These are phyloP conservation scores for Papilio machaon DNA, from an alignment of 1,140 invertebrate genomes.

Conservation along the genomic window DNA sequence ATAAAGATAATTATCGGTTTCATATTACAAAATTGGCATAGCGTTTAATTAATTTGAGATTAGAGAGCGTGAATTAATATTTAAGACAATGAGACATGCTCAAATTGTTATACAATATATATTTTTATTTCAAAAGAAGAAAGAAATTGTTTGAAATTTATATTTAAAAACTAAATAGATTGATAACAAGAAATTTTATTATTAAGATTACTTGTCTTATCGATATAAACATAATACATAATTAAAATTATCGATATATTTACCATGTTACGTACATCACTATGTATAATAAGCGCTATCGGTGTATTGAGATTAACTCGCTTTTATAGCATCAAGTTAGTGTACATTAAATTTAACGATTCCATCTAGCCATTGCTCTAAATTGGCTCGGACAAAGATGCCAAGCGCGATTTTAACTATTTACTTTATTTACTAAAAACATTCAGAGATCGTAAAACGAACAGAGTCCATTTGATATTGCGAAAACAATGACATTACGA, in stretches of 20 bases:
- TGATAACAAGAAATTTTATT: no score
- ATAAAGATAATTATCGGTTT: no score
- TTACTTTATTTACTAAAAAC: slow-evolving; percentile 58
- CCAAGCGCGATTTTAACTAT: slow-evolving; percentile 58
- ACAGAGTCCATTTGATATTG: slow-evolving; percentile 22
- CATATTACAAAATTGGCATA: no score
- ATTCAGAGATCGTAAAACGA: slow-evolving; percentile 52
- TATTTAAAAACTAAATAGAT: no score
- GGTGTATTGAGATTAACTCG: slow-evolving; percentile 80
- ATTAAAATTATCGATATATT: slow-evolving; percentile 36
- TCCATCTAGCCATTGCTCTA: slow-evolving; percentile 69
- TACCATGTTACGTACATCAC: slow-evolving; percentile 48
- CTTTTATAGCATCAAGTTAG: slow-evolving; percentile 79
- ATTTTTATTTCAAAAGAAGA: no score
- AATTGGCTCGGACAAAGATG: slow-evolving; percentile 75
- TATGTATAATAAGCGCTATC: slow-evolving; percentile 76
- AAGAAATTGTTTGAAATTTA: no score
- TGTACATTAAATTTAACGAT: slow-evolving; percentile 79
- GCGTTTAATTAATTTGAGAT: no score
- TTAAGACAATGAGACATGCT: no score
- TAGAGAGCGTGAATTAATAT: no score
- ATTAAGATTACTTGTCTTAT: not conserved
- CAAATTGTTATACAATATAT: no score
- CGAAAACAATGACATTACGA: slow-evolving; percentile 36
- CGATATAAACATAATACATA: slow-evolving; percentile 35